Conservation (phyloP, 1,140 invertebrate genomes). For the Ceratosolen fusciceps region DNA sequence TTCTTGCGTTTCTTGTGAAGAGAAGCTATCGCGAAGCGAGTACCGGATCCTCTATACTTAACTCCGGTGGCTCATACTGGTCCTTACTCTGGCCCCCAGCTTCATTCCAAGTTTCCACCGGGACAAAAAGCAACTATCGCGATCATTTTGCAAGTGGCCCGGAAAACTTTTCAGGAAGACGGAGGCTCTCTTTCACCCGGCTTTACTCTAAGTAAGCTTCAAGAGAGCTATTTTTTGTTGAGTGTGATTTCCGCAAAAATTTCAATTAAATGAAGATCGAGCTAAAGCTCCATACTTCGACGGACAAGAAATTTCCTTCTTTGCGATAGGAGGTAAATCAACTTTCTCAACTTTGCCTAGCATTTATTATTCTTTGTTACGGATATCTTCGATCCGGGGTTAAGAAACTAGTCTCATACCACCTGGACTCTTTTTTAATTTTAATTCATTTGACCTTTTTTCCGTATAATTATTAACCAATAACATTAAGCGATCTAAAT, state of each 20-base stretch:
- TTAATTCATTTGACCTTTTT: background rate
- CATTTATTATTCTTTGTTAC: background rate
- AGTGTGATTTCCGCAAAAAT: slow-evolving; percentile 43
- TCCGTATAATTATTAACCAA: too few species aligned
- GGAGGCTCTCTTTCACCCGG: slow-evolving; percentile 26
- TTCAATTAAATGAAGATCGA: slow-evolving; percentile 50
- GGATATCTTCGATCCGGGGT: too few species aligned
- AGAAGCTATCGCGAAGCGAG: slow-evolving; percentile 43
- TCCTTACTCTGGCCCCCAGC: slow-evolving; percentile 59
- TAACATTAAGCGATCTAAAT: too few species aligned
- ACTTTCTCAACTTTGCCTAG: background rate
- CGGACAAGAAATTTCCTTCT: slow-evolving; percentile 21
- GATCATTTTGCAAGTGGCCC: slow-evolving; percentile 20
- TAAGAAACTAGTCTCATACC: background rate
- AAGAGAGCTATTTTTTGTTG: slow-evolving; percentile 42
- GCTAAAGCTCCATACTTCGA: background rate
- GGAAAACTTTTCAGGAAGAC: background rate
- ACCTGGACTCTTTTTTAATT: background rate
- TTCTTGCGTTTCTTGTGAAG: slow-evolving; percentile 63
- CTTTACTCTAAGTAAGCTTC: background rate
- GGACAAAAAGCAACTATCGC: slow-evolving; percentile 18
- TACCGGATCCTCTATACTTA: slow-evolving; percentile 58
- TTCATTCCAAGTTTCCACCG: slow-evolving; percentile 43
- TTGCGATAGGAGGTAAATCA: background rate
- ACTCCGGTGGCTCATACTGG: slow-evolving; percentile 41